Conservation (phyloP, 2,888 invertebrate genomes). For the Drosophila birchii region DNA sequence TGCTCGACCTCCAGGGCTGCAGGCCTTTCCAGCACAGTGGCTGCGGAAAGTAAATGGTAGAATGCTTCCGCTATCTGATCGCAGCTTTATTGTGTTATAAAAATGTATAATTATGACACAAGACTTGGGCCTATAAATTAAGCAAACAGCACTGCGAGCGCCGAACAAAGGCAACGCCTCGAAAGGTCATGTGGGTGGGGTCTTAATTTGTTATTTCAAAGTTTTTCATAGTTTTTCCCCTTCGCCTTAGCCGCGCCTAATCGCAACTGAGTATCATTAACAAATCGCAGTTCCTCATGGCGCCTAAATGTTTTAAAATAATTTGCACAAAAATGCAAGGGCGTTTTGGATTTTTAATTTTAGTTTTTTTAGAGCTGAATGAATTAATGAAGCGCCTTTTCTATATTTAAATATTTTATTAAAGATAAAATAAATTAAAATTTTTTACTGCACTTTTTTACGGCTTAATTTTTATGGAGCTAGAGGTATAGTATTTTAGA, state of each 20-base stretch:
- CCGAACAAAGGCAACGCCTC: conserved; percentile 35
- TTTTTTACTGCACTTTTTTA: background rate
- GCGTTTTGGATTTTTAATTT: background rate
- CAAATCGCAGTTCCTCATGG: conserved; percentile 55
- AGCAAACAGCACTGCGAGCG: conserved; percentile 11
- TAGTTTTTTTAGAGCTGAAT: no score
- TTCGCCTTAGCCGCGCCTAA: conserved; percentile 39
- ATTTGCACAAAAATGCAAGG: conserved; percentile 16
- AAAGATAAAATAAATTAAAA: background rate
- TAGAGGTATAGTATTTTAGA: background rate
- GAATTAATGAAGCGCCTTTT: background rate
- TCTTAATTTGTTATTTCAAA: conserved; percentile 33
- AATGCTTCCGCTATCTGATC: conserved; percentile 36
- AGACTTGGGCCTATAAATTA: conserved; percentile 48
- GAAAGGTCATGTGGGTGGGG: conserved; percentile 64
- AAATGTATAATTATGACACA: conserved; percentile 57
- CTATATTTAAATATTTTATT: background rate
- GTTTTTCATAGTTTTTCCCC: conserved; percentile 16
- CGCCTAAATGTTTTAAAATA: conserved; percentile 54
- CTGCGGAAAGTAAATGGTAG: conserved; percentile 22
- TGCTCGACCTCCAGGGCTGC: conserved; percentile 27
- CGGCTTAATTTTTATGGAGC: background rate
- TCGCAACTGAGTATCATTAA: conserved; percentile 52
- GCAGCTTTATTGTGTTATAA: conserved; percentile 17
- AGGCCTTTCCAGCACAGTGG: conserved; percentile 29